Conservation (phyloP, 2,888 invertebrate species). For the Parnassius orleans region DNA sequence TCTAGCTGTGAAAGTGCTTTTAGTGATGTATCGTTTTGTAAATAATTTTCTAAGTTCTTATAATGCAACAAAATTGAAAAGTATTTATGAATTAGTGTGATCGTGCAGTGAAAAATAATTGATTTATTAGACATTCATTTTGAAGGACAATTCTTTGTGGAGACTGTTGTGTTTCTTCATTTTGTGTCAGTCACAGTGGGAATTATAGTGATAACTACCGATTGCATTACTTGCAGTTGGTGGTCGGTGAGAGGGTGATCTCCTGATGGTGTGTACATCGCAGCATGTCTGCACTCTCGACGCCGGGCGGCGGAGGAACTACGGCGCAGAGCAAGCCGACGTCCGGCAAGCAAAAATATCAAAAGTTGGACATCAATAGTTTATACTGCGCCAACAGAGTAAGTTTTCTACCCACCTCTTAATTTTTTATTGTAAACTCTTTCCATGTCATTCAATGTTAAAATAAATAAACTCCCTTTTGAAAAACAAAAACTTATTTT, state of each 20-base stretch:
- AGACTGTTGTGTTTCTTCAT: constrained; percentile 33
- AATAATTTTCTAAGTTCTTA: constrained; percentile 19
- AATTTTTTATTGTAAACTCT: background rate
- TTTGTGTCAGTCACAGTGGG: constrained; percentile 40
- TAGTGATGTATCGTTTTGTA: constrained; percentile 41
- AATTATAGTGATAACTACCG: constrained; percentile 41
- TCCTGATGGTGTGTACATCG: constrained; percentile 94
- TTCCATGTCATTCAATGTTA: no score
- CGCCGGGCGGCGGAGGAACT: constrained; percentile 85
- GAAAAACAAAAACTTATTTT: no score
- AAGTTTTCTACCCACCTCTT: constrained; percentile 55
- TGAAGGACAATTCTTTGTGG: constrained; percentile 47
- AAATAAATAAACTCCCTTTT: no score
- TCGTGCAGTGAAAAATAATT: constrained; percentile 19
- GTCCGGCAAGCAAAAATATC: constrained; percentile 95
- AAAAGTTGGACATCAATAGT: constrained; percentile 98
- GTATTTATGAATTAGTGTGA: constrained; percentile 21
- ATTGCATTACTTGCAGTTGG: constrained; percentile 71
- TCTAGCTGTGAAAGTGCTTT: constrained; percentile 71
- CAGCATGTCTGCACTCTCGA: constrained; percentile 98
- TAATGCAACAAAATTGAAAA: background rate
- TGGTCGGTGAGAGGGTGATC: constrained; percentile 75
- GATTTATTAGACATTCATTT: constrained; percentile 29
- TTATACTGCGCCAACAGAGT: constrained; percentile 94
- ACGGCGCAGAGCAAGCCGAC: constrained; percentile 81